These are phyloP conservation scores for Hirtodrosophila cameraria DNA, from an alignment of 2,888 invertebrate genomes.

Conservation along the genomic window DNA sequence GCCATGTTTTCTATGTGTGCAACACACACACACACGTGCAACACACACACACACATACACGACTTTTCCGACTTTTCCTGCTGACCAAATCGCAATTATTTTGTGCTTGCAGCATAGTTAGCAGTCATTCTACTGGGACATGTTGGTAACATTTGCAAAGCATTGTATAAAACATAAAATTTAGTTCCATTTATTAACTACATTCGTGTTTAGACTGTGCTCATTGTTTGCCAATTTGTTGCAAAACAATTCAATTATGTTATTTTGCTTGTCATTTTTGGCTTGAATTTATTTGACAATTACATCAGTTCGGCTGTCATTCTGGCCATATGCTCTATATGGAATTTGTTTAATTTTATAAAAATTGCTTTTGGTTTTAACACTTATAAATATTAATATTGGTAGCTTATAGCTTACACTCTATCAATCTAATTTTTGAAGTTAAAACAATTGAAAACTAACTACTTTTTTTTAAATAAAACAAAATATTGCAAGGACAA, in stretches of 20 bases:
- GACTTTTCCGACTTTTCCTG: not conserved
- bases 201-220: slow-evolving; percentile 3
- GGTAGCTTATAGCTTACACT: no score
- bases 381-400: no score
- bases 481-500: no score
- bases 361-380: no score
- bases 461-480: no score
- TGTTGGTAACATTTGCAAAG: not conserved
- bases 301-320: no score
- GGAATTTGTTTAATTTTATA: no score
- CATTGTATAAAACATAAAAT: slow-evolving; percentile 7
- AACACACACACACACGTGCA: not conserved
- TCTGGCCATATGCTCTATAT: no score
- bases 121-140: slow-evolving; percentile 25
- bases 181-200: slow-evolving; percentile 25
- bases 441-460: no score
- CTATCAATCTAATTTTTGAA: no score
- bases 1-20: slow-evolving; percentile 13
- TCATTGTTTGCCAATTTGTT: not conserved
- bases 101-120: slow-evolving; percentile 17
- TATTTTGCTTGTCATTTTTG: no score
- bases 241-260: not conserved
- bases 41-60: not conserved
- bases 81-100: slow-evolving; percentile 25
- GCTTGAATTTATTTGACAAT: no score